Base-by-base conservation (phyloP, 1,140 invertebrate genomes). In the Drosophila tsacasi region DNA sequence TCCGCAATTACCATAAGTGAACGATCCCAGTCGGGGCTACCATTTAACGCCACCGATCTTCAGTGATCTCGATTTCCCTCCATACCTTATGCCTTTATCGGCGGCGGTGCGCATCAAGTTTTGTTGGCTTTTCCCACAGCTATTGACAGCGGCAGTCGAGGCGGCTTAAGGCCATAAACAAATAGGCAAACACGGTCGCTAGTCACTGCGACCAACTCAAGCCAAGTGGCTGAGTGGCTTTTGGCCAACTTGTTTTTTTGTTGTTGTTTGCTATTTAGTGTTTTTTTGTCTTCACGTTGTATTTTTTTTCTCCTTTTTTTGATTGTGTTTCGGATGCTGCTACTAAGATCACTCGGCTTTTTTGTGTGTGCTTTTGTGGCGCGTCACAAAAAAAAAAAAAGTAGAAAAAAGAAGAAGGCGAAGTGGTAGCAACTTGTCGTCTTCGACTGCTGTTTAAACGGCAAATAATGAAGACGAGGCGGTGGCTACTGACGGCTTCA, bases 51-150 rank as follows among this genome's bases (percentile, higher is more conserved):
- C 69, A 73, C 17, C 71, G 67, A 72, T 73, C 54, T 40, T 40
- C 54, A 73, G 21, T 73, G 68, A 60, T 73, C 52, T 73, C 52
- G 66, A 72, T 72, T 49, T 57, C 65, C 21, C 49, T 30, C 25
- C 25, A 23, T 25, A 17, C 73, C 9, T 15, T 49, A 8, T 42
- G 12, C 25, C 30, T 40, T 13, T 49, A 40, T 17, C 35, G 27
- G 12, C 39, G 49, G 67, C 37, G 39, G 47, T 46, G 69, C 69
- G 54, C 69, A 72, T 73, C 69, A 73, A 73, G 69, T 87, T 83
- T 89, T 87, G 84, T 87, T 87, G 78, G 84, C 84, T 87, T 87
- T 87, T 87, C 84, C 85, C 84, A 87, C 84, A 87, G 77, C 66
- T 87, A 87, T 89, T 87, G 84, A 87, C 84, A 79, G 80, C 83